A percentile compares a stretch with the other conserved stretches of the same genome.
phyloP scores from a whole-genome alignment of 2,113 vertebrate species.

The Micronisus gabar region DNA sequence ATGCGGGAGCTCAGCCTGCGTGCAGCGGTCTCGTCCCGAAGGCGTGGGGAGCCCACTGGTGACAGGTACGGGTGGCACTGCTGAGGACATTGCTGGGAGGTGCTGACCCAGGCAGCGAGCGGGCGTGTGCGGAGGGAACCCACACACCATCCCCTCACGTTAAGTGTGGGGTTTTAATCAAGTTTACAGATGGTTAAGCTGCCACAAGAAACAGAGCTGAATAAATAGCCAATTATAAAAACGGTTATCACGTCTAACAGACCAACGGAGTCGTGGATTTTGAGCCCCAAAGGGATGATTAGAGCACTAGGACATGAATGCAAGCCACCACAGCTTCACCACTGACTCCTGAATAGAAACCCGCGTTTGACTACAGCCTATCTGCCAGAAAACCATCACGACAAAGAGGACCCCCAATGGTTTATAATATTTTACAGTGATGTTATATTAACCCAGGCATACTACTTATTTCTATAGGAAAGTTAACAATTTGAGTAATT shows the following conservation, averaged over 20 bases:
- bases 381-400: not conserved
- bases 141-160: not conserved
- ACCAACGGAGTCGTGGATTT: not conserved
- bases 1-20: not conserved
- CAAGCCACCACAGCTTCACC: not conserved
- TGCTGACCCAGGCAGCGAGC: fast-evolving
- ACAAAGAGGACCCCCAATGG: not conserved
- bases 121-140: not conserved
- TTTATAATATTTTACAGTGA: not conserved
- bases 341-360: not conserved
- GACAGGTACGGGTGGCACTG: not conserved
- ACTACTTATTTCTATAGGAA: not conserved
- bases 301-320: not conserved
- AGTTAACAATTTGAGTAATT: not conserved
- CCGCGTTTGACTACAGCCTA: not conserved
- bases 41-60: not conserved
- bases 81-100: not conserved
- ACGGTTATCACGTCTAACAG: not conserved
- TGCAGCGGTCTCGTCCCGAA: not conserved
- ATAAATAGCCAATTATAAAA: not conserved
- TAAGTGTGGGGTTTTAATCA: not conserved
- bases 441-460: not conserved
- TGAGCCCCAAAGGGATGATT: not conserved
- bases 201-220: not conserved
- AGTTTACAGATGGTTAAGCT: not conserved